Base-by-base conservation (phyloP, 1,140 invertebrate species). In the Homalodisca vitripennis region DNA sequence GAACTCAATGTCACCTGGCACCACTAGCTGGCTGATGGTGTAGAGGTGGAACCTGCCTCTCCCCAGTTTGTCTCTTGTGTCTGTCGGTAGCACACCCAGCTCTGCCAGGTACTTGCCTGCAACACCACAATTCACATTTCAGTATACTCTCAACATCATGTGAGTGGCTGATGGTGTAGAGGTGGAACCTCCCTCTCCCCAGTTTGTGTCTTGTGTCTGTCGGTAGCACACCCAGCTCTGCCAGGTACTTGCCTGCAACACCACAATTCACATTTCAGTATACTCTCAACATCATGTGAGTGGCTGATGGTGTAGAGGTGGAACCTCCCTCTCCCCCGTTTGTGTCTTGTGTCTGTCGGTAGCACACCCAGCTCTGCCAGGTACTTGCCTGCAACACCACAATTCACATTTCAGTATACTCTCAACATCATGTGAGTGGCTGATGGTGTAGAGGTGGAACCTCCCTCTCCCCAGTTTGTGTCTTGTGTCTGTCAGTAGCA, bases 361-460 rank as follows among this genome's bases (percentile, higher is more conserved):
- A 30, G 46, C 26, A 70, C 60, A 14, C 71, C 71, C 22, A 72
- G 27, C 62, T 72, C 71, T 29, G 22, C 22, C 29, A 72, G 48
- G 47, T 67, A 57, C 32, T 66, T 70, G 1, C 71, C 71, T 72
- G 55, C 17, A 32, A 64, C 17, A 62, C n/a, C 48, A 17, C 6
- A 41, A 41, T 17, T 10, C 34, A 41, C 34, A 41, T n/a, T n/a
- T n/a, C n/a, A n/a, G n/a, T n/a, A n/a, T n/a, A n/a, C n/a, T n/a
- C n/a, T n/a, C n/a, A n/a, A n/a, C n/a, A n/a, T n/a, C n/a, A n/a
- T n/a, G n/a, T n/a, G n/a, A n/a, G n/a, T 69, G 67, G 13, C 34
- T 63, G n/a, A 67, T 67, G 17, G 66, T 72, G 60, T 67, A 72
- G 22, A 63, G 14, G 41, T 72, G 71, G 31, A 72, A 70, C 27